Evolutionary conservation across 1,140 invertebrate species (phyloP).

Genomic region (Drosophila kurseongensis): DNA sequence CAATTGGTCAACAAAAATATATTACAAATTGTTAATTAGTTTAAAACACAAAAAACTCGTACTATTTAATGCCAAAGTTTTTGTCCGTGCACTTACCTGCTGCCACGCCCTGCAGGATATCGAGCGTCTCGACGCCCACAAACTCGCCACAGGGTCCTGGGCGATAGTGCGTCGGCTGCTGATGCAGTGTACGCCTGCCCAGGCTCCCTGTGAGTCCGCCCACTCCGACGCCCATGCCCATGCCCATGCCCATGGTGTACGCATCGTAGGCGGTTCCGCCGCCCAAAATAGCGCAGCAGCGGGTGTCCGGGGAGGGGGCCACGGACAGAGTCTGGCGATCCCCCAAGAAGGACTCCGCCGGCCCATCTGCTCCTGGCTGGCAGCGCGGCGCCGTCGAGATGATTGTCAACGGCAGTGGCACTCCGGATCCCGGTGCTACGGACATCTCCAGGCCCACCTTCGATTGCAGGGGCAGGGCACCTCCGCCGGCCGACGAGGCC

Average conservation of each 20-base stretch:
- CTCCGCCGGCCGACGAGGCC: slow-evolving; percentile 12
- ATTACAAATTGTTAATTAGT: no score
- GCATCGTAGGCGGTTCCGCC: slow-evolving; percentile 50
- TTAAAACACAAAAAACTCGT: no score
- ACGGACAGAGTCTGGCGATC: slow-evolving; percentile 60
- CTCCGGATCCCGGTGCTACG: slow-evolving; percentile 34
- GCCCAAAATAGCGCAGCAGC: slow-evolving; percentile 67
- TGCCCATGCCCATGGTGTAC: slow-evolving; percentile 40
- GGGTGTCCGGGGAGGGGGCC: slow-evolving; percentile 74
- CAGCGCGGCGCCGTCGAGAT: slow-evolving; percentile 80
- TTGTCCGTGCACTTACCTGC: slow-evolving; percentile 53
- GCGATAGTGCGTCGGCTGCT: slow-evolving; percentile 51
- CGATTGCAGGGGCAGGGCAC: slow-evolving; percentile 44
- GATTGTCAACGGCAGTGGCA: slow-evolving; percentile 81
- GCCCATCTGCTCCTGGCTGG: slow-evolving; percentile 40
- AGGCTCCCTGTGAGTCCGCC: slow-evolving; percentile 72
- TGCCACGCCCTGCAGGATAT: slow-evolving; percentile 80
- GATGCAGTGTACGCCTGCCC: slow-evolving; percentile 57
- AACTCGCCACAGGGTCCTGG: slow-evolving; percentile 61
- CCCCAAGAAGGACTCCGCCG: slow-evolving; percentile 68
- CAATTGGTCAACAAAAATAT: no score
- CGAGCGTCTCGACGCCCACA: slow-evolving; percentile 77
- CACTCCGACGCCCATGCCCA: slow-evolving; percentile 17
- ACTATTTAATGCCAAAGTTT: not conserved
- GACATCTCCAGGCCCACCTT: slow-evolving; percentile 68